Percentiles rank a stretch among this genome's conserved stretches.
These are phyloP conservation scores for Columba guinea DNA, from an alignment of 2,797 vertebrate genomes.

Conservation along the genomic window DNA sequence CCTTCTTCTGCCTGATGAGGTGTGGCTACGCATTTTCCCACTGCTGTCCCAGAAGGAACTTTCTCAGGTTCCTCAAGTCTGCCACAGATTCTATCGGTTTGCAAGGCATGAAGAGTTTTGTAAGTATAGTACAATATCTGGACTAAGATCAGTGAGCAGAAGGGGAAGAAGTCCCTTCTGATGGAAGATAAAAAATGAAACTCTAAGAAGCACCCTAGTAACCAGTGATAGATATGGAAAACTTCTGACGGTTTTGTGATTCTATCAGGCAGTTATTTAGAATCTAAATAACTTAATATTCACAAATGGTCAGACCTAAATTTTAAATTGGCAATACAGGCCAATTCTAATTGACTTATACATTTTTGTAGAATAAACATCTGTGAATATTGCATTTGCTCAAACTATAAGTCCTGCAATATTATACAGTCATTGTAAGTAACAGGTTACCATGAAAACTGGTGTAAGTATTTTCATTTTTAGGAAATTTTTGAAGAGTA, in stretches of 20 bases:
- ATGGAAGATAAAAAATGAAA: background rate
- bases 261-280: background rate
- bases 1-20: conserved; percentile 73
- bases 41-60: conserved; percentile 66
- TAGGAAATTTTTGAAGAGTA: background rate
- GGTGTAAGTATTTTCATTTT: background rate
- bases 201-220: background rate
- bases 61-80: conserved; percentile 56
- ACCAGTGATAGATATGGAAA: background rate
- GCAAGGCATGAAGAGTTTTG: conserved; percentile 69
- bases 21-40: conserved; percentile 72
- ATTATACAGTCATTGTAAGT: background rate
- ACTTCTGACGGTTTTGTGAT: background rate
- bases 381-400: background rate
- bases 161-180: background rate
- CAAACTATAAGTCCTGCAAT: background rate
- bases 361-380: background rate
- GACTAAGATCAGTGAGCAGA: background rate
- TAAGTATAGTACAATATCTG: conserved; percentile 52
- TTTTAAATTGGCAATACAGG: background rate
- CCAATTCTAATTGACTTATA: background rate
- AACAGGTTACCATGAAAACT: background rate
- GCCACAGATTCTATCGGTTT: conserved; percentile 61
- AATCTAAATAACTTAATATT: background rate
- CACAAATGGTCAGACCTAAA: background rate